Conservation (phyloP, 2,113 vertebrate genomes). For the Albula goreensis region DNA sequence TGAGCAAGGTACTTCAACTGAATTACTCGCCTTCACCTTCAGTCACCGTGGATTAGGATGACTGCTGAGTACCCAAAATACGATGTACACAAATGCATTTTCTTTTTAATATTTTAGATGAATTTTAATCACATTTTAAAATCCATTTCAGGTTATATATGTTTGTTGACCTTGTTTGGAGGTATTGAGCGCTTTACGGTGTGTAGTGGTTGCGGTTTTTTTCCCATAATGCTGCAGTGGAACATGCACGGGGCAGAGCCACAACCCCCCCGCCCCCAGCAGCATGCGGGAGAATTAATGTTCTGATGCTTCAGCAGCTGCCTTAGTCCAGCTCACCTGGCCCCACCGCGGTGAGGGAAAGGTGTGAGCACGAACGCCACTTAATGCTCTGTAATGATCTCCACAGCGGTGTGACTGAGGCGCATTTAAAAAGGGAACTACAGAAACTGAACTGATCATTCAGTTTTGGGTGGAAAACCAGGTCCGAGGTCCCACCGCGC, state of each 20-base stretch:
- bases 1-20: no score
- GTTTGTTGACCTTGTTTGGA: no score
- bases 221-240: background rate
- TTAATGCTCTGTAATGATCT: background rate
- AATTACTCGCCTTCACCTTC: no score
- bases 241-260: background rate
- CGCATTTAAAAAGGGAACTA: background rate
- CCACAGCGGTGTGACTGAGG: background rate
- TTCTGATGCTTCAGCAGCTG: background rate
- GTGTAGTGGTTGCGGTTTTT: no score
- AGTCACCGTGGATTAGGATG: no score
- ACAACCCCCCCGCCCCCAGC: background rate
- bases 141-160: background rate
- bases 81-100: no score
- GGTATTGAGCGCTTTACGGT: no score
- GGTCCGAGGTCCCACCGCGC: no score
- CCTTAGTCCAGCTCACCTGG: background rate
- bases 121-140: background rate
- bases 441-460: background rate
- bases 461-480: no score
- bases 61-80: no score
- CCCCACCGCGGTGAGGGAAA: background rate
- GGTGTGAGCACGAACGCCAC: background rate
- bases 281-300: background rate
- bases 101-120: no score